Evolutionary conservation across 2,888 invertebrate genomes (phyloP).

Genomic region (Coelopa pilipes): DNA sequence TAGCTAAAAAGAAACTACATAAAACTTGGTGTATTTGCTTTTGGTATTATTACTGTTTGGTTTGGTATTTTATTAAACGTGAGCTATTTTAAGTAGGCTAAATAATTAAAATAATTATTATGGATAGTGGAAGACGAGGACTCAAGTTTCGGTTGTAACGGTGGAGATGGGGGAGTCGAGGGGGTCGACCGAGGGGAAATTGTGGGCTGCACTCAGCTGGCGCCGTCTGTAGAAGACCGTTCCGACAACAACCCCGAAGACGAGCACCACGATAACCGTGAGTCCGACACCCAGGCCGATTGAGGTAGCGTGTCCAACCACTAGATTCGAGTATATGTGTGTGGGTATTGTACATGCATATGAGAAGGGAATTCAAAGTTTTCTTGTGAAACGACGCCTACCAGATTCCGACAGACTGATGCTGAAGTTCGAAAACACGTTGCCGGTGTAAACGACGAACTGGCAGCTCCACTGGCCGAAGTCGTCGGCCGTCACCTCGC

Average conservation of each 20-base stretch:
- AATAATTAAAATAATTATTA: too few species aligned
- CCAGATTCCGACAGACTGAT: constrained; percentile 45
- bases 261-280: constrained; percentile 42
- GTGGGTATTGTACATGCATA: constrained; percentile 5
- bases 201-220: constrained; percentile 43
- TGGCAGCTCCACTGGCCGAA: constrained; percentile 54
- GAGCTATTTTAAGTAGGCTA: too few species aligned
- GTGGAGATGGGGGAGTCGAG: constrained; percentile 24
- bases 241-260: constrained; percentile 44
- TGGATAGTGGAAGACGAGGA: too few species aligned
- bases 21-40: too few species aligned
- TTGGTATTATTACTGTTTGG: too few species aligned
- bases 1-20: too few species aligned
- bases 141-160: background rate
- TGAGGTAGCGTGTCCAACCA: constrained; percentile 40
- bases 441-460: constrained; percentile 41
- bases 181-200: constrained; percentile 41
- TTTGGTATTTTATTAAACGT: too few species aligned
- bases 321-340: constrained; percentile 23
- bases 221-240: constrained; percentile 46
- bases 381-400: constrained; percentile 47
- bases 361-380: constrained; percentile 37
- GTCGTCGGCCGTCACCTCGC: constrained; percentile 44
- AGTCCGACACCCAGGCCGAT: constrained; percentile 45
- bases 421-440: constrained; percentile 40